Base-by-base conservation (phyloP, 2,113 vertebrate genomes). In the Megaceryle torquata region DNA sequence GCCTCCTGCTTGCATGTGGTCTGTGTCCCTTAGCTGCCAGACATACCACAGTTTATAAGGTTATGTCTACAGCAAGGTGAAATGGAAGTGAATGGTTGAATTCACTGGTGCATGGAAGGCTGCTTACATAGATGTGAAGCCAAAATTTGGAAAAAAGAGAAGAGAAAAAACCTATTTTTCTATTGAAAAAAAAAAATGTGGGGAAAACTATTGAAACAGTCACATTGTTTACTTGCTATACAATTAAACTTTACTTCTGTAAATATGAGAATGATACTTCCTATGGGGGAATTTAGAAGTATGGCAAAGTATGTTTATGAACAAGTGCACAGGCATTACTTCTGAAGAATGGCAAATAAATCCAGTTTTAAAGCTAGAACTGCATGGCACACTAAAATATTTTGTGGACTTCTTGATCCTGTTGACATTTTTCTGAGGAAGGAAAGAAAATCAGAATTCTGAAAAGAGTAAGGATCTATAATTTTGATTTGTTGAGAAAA, bases 21-120 rank as follows among this genome's bases (percentile, higher is more conserved):
- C 68, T 31, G n/a, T 80, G 90, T 46, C 75, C 75, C 54, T 37
- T 54, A 46, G 86, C 81, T 81, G 86, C 82, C 96, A 94, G 84
- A 53, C 90, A 68, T 24, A 44, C 65, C 89, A 83, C 82, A 46
- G 37, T 26, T 53, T 15, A 22, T 16, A 63, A 50, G 85, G 53
- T 70, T 82, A 50, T 53, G 53, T 83, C 86, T 81, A 3, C 0
- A 37, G 37, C 76, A 95, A 91, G 88, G 86, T 59, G 64, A 74
- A 35, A 50, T n/a, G 63, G 54, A 83, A 59, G 51, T 56, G 67
- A 95, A 0, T 48, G 56, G 17, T 20, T 71, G 56, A 75, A 79
- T 85, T 92, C 77, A 63, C 46, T 63, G 46, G 15, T 43, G 50
- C 63, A 16, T 35, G 29, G 46, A 74, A 78, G 31, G 57, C 63